Conservation (phyloP, 2,113 vertebrate genomes). For the Spea multiplicata region DNA sequence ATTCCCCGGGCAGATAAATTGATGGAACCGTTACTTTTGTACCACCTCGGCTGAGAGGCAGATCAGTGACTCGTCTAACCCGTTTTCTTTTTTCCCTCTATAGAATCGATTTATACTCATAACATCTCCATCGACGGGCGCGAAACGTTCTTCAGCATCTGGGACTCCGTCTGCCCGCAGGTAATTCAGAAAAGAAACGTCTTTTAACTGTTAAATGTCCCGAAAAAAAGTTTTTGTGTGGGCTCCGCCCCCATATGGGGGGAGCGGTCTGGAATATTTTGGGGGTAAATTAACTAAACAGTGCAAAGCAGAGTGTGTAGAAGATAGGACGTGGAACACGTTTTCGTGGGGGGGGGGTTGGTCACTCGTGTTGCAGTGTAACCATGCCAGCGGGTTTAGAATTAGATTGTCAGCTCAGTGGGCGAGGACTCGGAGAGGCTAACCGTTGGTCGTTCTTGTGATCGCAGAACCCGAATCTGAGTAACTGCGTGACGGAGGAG, state of each 20-base stretch:
- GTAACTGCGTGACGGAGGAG: conserved; percentile 54
- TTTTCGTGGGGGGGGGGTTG: no score
- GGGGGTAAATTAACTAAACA: no score
- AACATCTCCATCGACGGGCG: conserved; percentile 68
- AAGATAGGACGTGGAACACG: no score
- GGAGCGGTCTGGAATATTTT: no score
- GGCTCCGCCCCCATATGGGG: no score
- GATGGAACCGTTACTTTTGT: not conserved
- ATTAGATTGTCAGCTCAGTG: not conserved
- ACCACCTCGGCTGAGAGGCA: conserved; percentile 8
- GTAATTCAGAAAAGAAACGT: conserved; percentile 55
- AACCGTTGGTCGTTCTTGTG: not conserved
- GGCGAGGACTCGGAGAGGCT: not conserved
- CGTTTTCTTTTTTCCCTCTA: not conserved
- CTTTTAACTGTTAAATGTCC: no score
- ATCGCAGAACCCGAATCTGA: conserved; percentile 49
- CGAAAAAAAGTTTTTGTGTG: no score
- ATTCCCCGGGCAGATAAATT: no score
- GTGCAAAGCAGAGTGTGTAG: no score
- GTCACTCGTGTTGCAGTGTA: no score
- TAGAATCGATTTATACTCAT: conserved; percentile 83
- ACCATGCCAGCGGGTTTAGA: not conserved
- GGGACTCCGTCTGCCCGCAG: conserved; percentile 78
- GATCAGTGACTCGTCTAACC: not conserved
- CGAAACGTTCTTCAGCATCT: conserved; percentile 76